phyloP scores from a whole-genome alignment of 2,797 vertebrate species.

The Ambastaia sidthimunki region DNA sequence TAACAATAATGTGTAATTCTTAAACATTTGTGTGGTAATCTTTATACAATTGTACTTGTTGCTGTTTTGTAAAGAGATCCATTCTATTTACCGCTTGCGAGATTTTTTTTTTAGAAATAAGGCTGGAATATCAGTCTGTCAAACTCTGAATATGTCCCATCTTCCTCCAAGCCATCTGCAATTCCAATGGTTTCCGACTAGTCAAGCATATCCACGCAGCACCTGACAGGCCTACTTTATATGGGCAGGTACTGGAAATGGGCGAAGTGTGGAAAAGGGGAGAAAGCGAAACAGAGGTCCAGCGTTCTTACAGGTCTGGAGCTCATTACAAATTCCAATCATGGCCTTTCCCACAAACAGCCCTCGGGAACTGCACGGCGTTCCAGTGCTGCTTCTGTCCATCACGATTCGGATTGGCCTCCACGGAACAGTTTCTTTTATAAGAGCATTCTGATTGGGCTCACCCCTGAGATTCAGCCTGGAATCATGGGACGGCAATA shows the following conservation, averaged over 20 bases:
- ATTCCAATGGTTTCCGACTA: slow-evolving; percentile 75
- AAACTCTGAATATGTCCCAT: slow-evolving; percentile 37
- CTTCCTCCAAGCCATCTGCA: slow-evolving; percentile 69
- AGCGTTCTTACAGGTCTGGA: slow-evolving; percentile 63
- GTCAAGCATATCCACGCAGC: slow-evolving; percentile 71
- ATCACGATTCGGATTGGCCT: slow-evolving; percentile 76
- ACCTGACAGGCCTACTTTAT: slow-evolving; percentile 75
- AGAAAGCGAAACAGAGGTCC: slow-evolving; percentile 70
- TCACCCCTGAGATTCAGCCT: slow-evolving; percentile 71
- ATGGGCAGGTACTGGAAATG: slow-evolving; percentile 70
- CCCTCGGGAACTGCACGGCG: slow-evolving; percentile 64
- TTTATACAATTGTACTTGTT: background rate
- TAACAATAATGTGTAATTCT: background rate
- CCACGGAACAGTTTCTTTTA: slow-evolving; percentile 78
- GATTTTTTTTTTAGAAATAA: slow-evolving; percentile 36
- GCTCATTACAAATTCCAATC: slow-evolving; percentile 80
- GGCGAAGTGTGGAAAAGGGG: slow-evolving; percentile 41
- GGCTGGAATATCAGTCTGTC: slow-evolving; percentile 52
- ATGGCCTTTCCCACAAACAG: slow-evolving; percentile 60
- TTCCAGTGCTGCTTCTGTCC: slow-evolving; percentile 67
- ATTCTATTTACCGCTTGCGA: background rate
- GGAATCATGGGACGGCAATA: slow-evolving; percentile 75
- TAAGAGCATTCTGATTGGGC: slow-evolving; percentile 75
- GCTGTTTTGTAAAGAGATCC: background rate
- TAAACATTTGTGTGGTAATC: background rate